Evolutionary conservation across 2,113 vertebrate genomes (phyloP), one percentile per base, ranked within the genome.

Genomic region (Phrynosoma platyrhinos): DNA sequence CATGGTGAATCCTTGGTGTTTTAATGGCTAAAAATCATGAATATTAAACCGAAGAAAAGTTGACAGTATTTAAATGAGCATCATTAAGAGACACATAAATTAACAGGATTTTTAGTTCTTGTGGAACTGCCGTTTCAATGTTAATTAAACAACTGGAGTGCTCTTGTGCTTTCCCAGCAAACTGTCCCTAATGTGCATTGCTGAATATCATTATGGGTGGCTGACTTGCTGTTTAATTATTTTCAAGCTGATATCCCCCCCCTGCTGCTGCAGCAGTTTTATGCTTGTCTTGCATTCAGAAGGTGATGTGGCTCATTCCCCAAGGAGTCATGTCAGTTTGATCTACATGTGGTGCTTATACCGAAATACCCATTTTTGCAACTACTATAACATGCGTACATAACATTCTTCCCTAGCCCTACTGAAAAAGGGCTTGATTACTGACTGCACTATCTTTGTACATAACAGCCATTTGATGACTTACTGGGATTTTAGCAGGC

Each of bases 71-170:
- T 96, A 97, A 97, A 97, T 97, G 97, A 97, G 96, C 96, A 96
- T 97, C 97, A 97, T 97, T 97, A 97, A 96, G 96, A 97, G 96
- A 97, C 96, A 97, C 97, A 97, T 97, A 97, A 97, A 97, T 97
- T 97, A 97, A 96, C 96, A 97, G 96, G 96, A 97, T 96, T 97
- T 97, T 97, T 97, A 96, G 96, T 97, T 97, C 96, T 97, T 95
- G 96, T 97, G 96, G 96, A 97, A 97, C 97, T 91, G 95, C 95
- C 89, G 91, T 96, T 97, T 97, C 96, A 96, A 96, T 97, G 96
- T 97, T 97, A 97, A 97, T 97, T 97, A 97, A 97, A 97, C 96
- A 97, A 97, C 95, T 95, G 87, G 96, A 97, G 97, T 97, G 96
- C 95, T 97, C 95, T 85, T 96, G 96, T 85, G 96, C 96, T 95